These are phyloP conservation scores for Antennarius striatus DNA, from an alignment of 2,113 vertebrate genomes.

Conservation along the genomic window DNA sequence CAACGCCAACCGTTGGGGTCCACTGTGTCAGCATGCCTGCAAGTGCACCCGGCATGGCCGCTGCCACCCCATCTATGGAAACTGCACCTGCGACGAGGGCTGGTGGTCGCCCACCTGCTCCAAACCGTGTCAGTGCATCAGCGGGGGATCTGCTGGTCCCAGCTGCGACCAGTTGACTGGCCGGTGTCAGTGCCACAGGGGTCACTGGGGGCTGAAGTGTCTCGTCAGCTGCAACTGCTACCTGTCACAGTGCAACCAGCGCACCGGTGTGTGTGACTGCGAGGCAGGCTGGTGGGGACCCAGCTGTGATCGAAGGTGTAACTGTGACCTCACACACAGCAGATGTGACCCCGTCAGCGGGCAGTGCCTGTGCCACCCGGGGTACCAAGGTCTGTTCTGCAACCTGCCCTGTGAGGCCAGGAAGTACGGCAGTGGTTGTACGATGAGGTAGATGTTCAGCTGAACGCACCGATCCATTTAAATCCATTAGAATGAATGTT, in stretches of 20 bases:
- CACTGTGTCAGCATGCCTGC: constrained; percentile 83
- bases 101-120: constrained; percentile 86
- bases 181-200: constrained; percentile 80
- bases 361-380: constrained; percentile 82
- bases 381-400: constrained; percentile 83
- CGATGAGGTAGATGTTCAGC: constrained; percentile 76
- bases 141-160: constrained; percentile 34
- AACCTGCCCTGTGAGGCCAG: constrained; percentile 78
- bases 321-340: constrained; percentile 82
- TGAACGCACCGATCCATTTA: not conserved
- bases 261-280: constrained; percentile 84
- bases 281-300: constrained; percentile 81
- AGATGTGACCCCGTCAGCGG: constrained; percentile 76
- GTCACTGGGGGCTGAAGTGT: constrained; percentile 89
- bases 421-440: constrained; percentile 82
- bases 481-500: too few species aligned
- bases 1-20: constrained; percentile 84
- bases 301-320: constrained; percentile 80
- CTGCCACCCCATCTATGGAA: constrained; percentile 81
- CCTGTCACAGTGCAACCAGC: constrained; percentile 82
- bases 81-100: constrained; percentile 87
- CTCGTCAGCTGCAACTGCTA: constrained; percentile 81
- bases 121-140: constrained; percentile 82
- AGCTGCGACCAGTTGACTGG: constrained; percentile 84
- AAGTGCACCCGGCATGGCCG: constrained; percentile 81